Percentiles rank a stretch among this genome's conserved stretches.
Conservation (phyloP, 2,888 invertebrate genomes). For the Apamea epomidion region DNA sequence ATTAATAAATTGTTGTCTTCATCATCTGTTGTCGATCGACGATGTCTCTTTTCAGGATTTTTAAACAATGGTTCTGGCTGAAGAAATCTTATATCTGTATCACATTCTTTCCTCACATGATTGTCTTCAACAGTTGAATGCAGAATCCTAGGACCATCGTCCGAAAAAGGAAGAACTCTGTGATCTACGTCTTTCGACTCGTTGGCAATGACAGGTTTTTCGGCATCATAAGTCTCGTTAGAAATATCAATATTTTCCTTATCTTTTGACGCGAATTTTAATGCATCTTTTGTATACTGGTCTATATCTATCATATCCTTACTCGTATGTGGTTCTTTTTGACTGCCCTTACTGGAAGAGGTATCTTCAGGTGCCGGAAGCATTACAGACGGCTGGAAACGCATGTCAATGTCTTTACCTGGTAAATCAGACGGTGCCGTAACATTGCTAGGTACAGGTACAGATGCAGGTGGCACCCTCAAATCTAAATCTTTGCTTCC, state of each 20-base stretch:
- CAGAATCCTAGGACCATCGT: slow-evolving; percentile 75
- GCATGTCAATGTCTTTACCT: slow-evolving; percentile 88
- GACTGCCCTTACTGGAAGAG: slow-evolving; percentile 63
- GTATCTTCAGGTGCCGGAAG: slow-evolving; percentile 72
- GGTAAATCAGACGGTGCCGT: slow-evolving; percentile 79
- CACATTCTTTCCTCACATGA: slow-evolving; percentile 77
- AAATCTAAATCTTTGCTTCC: slow-evolving; percentile 86
- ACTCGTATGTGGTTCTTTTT: slow-evolving; percentile 75
- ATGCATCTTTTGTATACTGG: slow-evolving; percentile 89
- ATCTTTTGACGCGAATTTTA: slow-evolving; percentile 88
- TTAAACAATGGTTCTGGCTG: slow-evolving; percentile 87
- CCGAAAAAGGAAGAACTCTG: slow-evolving; percentile 85
- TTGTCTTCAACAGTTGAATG: slow-evolving; percentile 71
- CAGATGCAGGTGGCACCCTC: slow-evolving; percentile 82
- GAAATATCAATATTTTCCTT: slow-evolving; percentile 87
- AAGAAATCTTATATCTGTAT: slow-evolving; percentile 87
- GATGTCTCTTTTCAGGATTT: slow-evolving; percentile 85
- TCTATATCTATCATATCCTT: slow-evolving; percentile 89
- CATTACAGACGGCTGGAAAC: slow-evolving; percentile 80
- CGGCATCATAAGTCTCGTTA: slow-evolving; percentile 81
- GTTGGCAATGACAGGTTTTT: slow-evolving; percentile 74
- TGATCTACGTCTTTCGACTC: slow-evolving; percentile 88
- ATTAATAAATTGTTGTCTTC: slow-evolving; percentile 91
- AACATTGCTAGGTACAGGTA: slow-evolving; percentile 74
- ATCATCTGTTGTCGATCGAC: slow-evolving; percentile 89